These are phyloP conservation scores for Agonopterix alstromeriana DNA, from an alignment of 2,888 invertebrate species.

Conservation along the genomic window DNA sequence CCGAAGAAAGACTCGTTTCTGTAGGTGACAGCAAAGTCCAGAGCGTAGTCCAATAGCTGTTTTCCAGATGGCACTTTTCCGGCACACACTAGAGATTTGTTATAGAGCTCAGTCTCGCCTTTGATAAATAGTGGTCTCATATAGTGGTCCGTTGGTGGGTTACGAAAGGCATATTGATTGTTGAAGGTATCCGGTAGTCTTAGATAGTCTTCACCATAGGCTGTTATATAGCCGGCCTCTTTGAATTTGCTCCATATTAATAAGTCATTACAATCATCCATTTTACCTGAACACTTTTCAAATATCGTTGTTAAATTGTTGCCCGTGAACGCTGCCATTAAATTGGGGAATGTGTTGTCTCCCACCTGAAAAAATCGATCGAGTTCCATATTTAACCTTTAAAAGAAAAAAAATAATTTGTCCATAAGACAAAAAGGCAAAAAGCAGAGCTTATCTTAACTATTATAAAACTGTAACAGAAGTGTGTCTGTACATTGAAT, in stretches of 20 bases:
- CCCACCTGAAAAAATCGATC: constrained; percentile 75
- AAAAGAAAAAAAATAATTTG: neutral
- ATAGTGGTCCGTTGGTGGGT: constrained; percentile 89
- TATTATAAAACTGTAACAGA: too few relatives aligned
- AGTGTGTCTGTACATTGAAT: too few relatives aligned
- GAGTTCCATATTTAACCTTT: neutral
- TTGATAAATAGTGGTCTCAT: constrained; percentile 84
- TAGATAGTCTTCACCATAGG: constrained; percentile 87
- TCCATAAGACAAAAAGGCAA: neutral
- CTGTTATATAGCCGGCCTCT: constrained; percentile 84
- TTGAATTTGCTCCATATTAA: constrained; percentile 88
- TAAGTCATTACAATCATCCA: constrained; percentile 81
- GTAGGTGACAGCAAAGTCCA: constrained; percentile 81
- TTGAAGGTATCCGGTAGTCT: constrained; percentile 81
- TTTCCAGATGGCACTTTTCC: constrained; percentile 79
- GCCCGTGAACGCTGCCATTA: constrained; percentile 89
- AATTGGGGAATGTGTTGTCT: constrained; percentile 94
- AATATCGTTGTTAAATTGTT: constrained; percentile 71
- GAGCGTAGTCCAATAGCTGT: constrained; percentile 81
- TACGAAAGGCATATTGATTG: constrained; percentile 77
- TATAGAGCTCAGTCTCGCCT: constrained; percentile 76
- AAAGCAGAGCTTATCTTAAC: neutral
- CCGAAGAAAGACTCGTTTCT: constrained; percentile 81
- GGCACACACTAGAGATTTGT: constrained; percentile 53
- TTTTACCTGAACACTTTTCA: constrained; percentile 60